These are phyloP conservation scores for Eristalis pertinax DNA, from an alignment of 2,888 invertebrate species.

Conservation along the genomic window DNA sequence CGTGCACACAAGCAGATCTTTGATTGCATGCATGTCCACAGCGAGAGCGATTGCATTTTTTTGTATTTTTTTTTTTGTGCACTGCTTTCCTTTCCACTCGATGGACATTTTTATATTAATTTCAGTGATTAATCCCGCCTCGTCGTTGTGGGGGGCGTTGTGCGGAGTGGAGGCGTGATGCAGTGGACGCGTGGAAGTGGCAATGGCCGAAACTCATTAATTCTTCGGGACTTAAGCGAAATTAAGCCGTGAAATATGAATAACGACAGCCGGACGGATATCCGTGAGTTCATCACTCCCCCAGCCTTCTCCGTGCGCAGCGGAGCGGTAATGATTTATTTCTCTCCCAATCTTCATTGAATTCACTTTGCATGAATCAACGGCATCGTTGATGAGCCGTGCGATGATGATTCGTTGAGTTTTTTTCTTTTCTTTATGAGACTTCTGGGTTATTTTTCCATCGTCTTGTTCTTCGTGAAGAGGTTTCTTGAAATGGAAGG, in stretches of 20 bases:
- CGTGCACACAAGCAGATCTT: not conserved
- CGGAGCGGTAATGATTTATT: not conserved
- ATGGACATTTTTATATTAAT: not conserved
- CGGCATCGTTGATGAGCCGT: not conserved
- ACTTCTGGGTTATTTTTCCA: too few species aligned
- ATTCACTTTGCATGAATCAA: not conserved
- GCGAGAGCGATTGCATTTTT: not conserved
- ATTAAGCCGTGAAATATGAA: not conserved
- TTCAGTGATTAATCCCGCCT: not conserved
- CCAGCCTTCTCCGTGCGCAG: not conserved
- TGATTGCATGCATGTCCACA: not conserved
- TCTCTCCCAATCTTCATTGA: not conserved
- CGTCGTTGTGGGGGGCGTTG: not conserved
- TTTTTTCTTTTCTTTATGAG: not conserved
- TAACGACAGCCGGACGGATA: not conserved
- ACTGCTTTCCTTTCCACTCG: not conserved
- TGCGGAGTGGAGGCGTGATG: too few species aligned
- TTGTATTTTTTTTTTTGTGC: not conserved
- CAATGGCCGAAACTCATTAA: not conserved
- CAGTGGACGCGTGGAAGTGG: too few species aligned
- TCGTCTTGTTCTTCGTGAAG: too few species aligned
- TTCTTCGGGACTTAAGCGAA: not conserved
- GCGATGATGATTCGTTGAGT: not conserved
- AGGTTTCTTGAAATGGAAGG: too few species aligned
- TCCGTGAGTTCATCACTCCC: not conserved